phyloP scores from a whole-genome alignment of 2,797 vertebrate species.

The Gymnocypris eckloni region DNA sequence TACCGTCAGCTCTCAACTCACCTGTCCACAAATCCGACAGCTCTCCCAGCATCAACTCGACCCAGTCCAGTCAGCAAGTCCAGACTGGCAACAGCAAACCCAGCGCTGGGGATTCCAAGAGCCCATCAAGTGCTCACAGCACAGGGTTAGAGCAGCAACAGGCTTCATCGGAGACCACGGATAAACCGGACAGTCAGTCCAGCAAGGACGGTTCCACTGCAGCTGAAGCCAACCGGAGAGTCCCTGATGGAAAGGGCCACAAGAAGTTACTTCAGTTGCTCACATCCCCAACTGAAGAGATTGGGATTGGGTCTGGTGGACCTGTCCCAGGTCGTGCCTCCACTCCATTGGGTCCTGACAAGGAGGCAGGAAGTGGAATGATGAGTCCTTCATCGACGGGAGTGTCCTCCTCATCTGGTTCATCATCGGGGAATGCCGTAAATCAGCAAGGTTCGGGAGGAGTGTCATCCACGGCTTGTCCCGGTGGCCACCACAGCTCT shows the following conservation, averaged over 20 bases:
- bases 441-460: constrained; percentile 71
- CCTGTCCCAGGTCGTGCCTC: constrained; percentile 72
- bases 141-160: constrained; percentile 72
- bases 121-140: constrained; percentile 84
- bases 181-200: constrained; percentile 87
- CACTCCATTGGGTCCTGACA: constrained; percentile 84
- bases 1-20: constrained; percentile 90
- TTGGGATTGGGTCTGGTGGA: constrained; percentile 72
- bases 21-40: constrained; percentile 89
- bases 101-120: constrained; percentile 84
- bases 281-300: constrained; percentile 91
- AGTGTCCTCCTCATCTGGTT: constrained; percentile 85
- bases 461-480: constrained; percentile 81
- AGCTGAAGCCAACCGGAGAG: constrained; percentile 79
- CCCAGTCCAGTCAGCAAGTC: constrained; percentile 76
- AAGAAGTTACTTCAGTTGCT: constrained; percentile 97
- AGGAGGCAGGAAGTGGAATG: constrained; percentile 83
- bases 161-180: constrained; percentile 85
- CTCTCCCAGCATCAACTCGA: constrained; percentile 87
- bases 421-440: constrained; percentile 61
- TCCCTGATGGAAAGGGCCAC: constrained; percentile 87
- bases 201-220: constrained; percentile 79
- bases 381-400: constrained; percentile 93
- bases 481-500: constrained; percentile 68
- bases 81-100: constrained; percentile 72